Conservation (phyloP, 1,140 invertebrate genomes). For the Trachymyrmex septentrionalis region DNA sequence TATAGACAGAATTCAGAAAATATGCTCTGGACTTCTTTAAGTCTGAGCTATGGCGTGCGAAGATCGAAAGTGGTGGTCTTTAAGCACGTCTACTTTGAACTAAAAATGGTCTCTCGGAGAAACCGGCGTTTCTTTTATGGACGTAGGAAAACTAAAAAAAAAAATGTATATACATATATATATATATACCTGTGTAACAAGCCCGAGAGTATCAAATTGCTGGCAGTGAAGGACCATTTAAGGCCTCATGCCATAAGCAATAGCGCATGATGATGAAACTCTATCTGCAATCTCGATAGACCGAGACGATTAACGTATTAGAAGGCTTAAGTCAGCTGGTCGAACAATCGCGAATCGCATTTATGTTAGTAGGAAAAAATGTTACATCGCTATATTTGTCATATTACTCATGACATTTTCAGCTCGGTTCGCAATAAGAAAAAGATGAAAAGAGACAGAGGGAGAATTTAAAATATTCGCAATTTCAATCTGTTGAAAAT, state of each 20-base stretch:
- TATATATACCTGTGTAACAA: slow-evolving; percentile 63
- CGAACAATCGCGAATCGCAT: slow-evolving; percentile 38
- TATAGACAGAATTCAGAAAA: slow-evolving; percentile 10
- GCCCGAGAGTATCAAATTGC: slow-evolving; percentile 75
- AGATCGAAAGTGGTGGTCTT: slow-evolving; percentile 63
- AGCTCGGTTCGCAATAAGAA: neutral
- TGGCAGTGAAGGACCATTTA: slow-evolving; percentile 74
- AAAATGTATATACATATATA: too few relatives aligned
- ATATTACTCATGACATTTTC: slow-evolving; percentile 26
- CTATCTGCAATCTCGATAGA: slow-evolving; percentile 71
- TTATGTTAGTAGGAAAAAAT: slow-evolving; percentile 8
- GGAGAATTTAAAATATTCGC: slow-evolving; percentile 11
- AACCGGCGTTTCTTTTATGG: slow-evolving; percentile 65
- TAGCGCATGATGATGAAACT: slow-evolving; percentile 73
- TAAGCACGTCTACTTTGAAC: slow-evolving; percentile 37
- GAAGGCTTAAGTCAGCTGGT: slow-evolving; percentile 62
- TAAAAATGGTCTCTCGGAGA: slow-evolving; percentile 70
- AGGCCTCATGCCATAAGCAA: slow-evolving; percentile 74
- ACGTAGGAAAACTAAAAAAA: slow-evolving; percentile 72
- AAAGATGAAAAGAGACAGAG: neutral
- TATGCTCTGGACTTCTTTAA: neutral
- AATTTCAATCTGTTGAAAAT: neutral
- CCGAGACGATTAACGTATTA: slow-evolving; percentile 73
- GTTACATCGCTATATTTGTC: neutral
- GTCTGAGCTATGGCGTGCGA: neutral